Conservation (phyloP, 2,888 invertebrate species). For the Cerceris ruficornis region DNA sequence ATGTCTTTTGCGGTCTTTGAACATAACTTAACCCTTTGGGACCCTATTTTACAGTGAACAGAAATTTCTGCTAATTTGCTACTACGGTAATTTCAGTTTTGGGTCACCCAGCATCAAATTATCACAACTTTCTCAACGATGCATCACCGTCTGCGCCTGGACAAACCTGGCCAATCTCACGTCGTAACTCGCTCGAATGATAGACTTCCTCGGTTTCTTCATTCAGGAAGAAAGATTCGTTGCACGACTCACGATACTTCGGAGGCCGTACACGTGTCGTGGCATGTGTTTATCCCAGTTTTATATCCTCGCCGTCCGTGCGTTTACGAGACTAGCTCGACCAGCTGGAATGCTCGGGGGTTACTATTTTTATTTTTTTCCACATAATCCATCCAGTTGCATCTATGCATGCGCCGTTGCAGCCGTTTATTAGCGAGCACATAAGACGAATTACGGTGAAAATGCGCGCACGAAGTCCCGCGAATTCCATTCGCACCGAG, state of each 20-base stretch:
- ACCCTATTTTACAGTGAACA: too few relatives aligned
- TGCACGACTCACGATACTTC: not conserved
- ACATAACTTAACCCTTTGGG: too few relatives aligned
- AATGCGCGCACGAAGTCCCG: not conserved
- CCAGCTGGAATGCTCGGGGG: slow-evolving; percentile 10
- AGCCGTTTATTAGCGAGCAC: slow-evolving; percentile 39
- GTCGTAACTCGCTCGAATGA: not conserved
- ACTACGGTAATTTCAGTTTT: too few relatives aligned
- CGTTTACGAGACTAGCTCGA: slow-evolving; percentile 29
- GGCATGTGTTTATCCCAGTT: slow-evolving; percentile 13
- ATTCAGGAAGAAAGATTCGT: not conserved
- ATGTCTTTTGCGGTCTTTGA: too few relatives aligned
- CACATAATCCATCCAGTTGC: slow-evolving; percentile 31
- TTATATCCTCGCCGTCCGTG: slow-evolving; percentile 29
- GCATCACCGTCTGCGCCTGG: not conserved
- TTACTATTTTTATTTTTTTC: slow-evolving; percentile 43
- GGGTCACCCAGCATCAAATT: too few relatives aligned
- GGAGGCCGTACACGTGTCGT: not conserved
- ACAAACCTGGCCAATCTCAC: not conserved
- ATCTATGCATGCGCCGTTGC: slow-evolving; percentile 26
- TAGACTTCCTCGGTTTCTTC: not conserved
- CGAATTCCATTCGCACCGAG: slow-evolving; percentile 38
- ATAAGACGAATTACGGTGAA: slow-evolving; percentile 22
- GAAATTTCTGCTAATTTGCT: too few relatives aligned
- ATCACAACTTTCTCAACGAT: too few relatives aligned